These are phyloP conservation scores for Mechanitis messenoides DNA, from an alignment of 2,888 invertebrate species.

Conservation along the genomic window DNA sequence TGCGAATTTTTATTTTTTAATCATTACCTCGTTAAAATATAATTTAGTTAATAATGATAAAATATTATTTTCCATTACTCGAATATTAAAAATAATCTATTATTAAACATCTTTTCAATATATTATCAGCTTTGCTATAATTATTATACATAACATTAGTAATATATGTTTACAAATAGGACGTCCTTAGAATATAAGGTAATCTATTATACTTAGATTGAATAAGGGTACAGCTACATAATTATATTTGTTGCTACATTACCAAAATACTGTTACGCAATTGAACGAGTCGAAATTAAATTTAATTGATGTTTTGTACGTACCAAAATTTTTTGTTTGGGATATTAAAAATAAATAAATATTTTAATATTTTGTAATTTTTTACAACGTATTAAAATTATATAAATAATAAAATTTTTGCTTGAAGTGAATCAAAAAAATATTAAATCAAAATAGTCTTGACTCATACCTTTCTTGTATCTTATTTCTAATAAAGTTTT, in stretches of 20 bases:
- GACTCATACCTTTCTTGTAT: too few species aligned
- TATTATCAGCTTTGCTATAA: neutral
- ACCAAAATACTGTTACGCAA: constrained; percentile 10
- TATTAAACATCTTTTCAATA: too few species aligned
- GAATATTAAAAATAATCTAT: too few species aligned
- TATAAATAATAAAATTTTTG: too few species aligned
- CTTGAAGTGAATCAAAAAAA: too few species aligned
- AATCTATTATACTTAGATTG: constrained; percentile 10
- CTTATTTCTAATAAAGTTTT: neutral
- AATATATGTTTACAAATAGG: constrained; percentile 13
- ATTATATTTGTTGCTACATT: constrained; percentile 14
- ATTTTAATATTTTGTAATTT: too few species aligned
- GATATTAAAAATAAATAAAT: neutral
- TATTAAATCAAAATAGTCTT: too few species aligned
- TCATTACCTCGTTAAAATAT: too few species aligned
- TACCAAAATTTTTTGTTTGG: neutral
- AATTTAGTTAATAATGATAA: too few species aligned
- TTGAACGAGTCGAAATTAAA: neutral
- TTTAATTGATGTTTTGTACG: neutral
- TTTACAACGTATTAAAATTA: too few species aligned
- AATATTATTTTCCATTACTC: too few species aligned
- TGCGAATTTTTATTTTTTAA: too few species aligned
- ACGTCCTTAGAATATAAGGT: constrained; percentile 18
- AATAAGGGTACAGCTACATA: constrained; percentile 10
- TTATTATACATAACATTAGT: constrained; percentile 1